A percentile compares a stretch with the other conserved stretches of the same genome.
These are phyloP conservation scores for Stegastes partitus DNA, from an alignment of 2,113 vertebrate species.

Conservation along the genomic window DNA sequence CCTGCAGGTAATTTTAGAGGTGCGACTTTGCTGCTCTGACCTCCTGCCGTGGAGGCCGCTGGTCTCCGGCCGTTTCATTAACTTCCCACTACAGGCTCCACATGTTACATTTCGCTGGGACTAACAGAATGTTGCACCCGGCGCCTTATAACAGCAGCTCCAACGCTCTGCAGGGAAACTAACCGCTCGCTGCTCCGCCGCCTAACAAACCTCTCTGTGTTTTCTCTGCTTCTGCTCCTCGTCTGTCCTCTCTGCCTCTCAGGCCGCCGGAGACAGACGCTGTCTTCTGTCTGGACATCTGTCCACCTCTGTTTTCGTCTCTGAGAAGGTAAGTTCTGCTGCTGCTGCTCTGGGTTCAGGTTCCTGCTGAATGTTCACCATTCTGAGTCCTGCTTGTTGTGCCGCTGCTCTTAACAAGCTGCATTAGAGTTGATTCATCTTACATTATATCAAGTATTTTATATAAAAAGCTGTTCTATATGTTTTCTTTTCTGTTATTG, in stretches of 20 bases:
- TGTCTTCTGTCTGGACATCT: conserved; percentile 69
- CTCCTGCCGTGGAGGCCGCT: conserved; percentile 18
- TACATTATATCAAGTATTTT: too few species aligned
- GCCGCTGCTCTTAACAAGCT: too few species aligned
- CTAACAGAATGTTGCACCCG: conserved; percentile 80
- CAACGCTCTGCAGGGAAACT: conserved; percentile 17
- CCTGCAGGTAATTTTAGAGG: conserved; percentile 53
- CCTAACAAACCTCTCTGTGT: conserved; percentile 66
- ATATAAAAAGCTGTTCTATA: too few species aligned
- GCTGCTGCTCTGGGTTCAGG: neutral
- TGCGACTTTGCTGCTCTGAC: conserved; percentile 54
- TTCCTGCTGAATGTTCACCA: too few species aligned
- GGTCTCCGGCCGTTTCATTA: conserved; percentile 61
- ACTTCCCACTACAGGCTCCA: conserved; percentile 40
- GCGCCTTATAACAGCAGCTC: conserved; percentile 64
- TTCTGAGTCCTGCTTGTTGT: too few species aligned
- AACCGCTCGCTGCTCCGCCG: conserved; percentile 35
- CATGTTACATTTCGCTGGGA: conserved; percentile 79
- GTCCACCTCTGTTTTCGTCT: conserved; percentile 71
- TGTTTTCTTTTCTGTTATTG: too few species aligned
- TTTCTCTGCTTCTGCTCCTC: conserved; percentile 31
- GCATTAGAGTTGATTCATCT: too few species aligned
- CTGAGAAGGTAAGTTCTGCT: conserved; percentile 70
- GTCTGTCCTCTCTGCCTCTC: conserved; percentile 29
- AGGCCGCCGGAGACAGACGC: conserved; percentile 46